Conservation (phyloP, 2,888 invertebrate genomes). For the Cataglyphis albicans region DNA sequence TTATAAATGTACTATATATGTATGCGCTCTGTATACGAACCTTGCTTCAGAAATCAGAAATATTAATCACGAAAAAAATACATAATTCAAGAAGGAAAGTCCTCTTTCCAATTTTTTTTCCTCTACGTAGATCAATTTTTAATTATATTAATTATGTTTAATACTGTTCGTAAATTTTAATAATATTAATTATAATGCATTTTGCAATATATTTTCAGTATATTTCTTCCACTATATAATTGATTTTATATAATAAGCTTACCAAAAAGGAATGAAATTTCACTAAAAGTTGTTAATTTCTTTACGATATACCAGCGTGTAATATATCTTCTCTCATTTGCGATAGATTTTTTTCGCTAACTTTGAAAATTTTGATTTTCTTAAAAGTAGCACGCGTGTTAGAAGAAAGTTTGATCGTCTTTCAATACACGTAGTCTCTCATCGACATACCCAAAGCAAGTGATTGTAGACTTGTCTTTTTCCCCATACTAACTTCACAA, state of each 20-base stretch:
- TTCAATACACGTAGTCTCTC: constrained; percentile 49
- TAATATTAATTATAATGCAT: neutral
- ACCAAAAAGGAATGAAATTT: neutral
- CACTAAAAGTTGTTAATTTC: neutral
- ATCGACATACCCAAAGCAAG: constrained; percentile 46
- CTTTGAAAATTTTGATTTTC: constrained; percentile 35
- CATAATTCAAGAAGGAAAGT: neutral
- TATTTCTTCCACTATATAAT: neutral
- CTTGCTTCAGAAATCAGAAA: neutral
- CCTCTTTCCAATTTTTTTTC: neutral
- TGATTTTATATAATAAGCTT: constrained; percentile 13
- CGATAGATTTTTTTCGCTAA: constrained; percentile 1
- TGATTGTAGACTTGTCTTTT: constrained; percentile 48
- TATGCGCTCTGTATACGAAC: too few relatives aligned
- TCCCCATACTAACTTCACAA: constrained; percentile 39
- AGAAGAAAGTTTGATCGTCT: constrained; percentile 50
- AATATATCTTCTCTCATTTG: constrained; percentile 28
- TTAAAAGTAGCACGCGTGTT: constrained; percentile 22
- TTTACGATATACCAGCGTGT: constrained; percentile 2
- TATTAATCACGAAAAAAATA: constrained; percentile 16
- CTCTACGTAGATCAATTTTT: neutral
- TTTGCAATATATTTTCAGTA: neutral
- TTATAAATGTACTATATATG: neutral
- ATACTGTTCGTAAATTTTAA: neutral
- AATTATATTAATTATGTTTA: neutral